phyloP scores from a whole-genome alignment of 2,888 invertebrate species.

The Xylocampa areola region DNA sequence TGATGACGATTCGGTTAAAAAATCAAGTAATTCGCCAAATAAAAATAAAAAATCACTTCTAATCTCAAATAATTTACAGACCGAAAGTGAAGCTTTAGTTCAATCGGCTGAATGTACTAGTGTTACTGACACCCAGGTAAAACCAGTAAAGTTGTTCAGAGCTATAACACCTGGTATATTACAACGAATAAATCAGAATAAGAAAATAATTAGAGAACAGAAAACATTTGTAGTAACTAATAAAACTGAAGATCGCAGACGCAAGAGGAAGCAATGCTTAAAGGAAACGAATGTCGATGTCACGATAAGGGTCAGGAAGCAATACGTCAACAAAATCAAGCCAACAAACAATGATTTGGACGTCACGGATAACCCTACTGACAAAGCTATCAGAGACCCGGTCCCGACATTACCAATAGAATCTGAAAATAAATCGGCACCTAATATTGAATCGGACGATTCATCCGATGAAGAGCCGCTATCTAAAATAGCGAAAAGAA shows the following conservation, averaged over 20 bases:
- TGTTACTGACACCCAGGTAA: slow-evolving; percentile 11
- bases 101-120: background rate
- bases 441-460: slow-evolving; percentile 48
- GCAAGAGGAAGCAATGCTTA: slow-evolving; percentile 31
- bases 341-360: background rate
- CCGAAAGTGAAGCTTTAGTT: background rate
- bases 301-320: background rate
- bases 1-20: slow-evolving; percentile 55
- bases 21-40: slow-evolving; percentile 3
- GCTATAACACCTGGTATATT: slow-evolving; percentile 33
- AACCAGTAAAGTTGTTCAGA: slow-evolving; percentile 50
- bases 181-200: slow-evolving; percentile 2
- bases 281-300: background rate
- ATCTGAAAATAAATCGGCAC: slow-evolving; percentile 1
- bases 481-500: slow-evolving; percentile 71
- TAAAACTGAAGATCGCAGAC: background rate
- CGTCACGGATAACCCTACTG: background rate
- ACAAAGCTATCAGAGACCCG: background rate
- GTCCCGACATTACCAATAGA: background rate
- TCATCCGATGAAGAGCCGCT: slow-evolving; percentile 83
- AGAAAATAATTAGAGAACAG: background rate
- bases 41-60: slow-evolving; percentile 35
- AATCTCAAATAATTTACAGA: slow-evolving; percentile 8
- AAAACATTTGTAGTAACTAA: background rate
- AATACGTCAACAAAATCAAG: background rate